Base-by-base conservation (phyloP, 1,140 invertebrate genomes). In the Pomacea maculata region DNA sequence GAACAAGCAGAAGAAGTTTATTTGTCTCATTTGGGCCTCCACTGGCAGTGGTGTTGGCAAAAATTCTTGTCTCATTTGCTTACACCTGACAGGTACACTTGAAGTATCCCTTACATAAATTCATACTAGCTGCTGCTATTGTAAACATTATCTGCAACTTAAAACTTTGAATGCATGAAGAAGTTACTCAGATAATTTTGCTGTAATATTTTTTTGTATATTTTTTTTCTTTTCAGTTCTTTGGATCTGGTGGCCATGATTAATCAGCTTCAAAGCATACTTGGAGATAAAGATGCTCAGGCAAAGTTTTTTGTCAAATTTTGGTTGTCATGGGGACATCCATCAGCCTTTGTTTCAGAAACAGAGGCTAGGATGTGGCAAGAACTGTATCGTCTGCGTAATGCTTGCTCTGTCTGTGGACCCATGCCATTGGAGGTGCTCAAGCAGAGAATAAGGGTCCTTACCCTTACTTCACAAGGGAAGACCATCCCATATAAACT, bases 21-120 rank as follows among this genome's bases (percentile, higher is more conserved):
- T 75, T 68, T 80, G 5, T 80, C 85, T 29, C 81, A 81, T 14
- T 64, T 88, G 55, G 78, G 86, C 17, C 75, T 88, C 19, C 86
- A 88, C 80, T 88, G 88, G 88, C 83, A 86, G 74, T 88, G 87
- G 88, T 79, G 68, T 63, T 80, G 78, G 72, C 55, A 80, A 7
- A 72, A 64, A 29, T 8, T 64, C 6, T 57, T 80, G 19, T 34
- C 57, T 25, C 70, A 64, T 55, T 57, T 73, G 57, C 19, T 73
- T 21, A 73, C 70, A 73, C 70, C 70, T 64, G 55, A 12, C 61
- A 74, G 72, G 70, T 73, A 45, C 1, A 12, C 15, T 80, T 57
- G 25, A 1, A 25, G 14, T 19, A 54, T 73, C 15, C 34, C 34
- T 4, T 45, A 45, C 34, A 45, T 45, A 78, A 79, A 29, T 19